Percentiles rank a stretch among this genome's conserved stretches.
phyloP scores from a whole-genome alignment of 2,888 invertebrate species.

The Tromatobia lineatoria region DNA sequence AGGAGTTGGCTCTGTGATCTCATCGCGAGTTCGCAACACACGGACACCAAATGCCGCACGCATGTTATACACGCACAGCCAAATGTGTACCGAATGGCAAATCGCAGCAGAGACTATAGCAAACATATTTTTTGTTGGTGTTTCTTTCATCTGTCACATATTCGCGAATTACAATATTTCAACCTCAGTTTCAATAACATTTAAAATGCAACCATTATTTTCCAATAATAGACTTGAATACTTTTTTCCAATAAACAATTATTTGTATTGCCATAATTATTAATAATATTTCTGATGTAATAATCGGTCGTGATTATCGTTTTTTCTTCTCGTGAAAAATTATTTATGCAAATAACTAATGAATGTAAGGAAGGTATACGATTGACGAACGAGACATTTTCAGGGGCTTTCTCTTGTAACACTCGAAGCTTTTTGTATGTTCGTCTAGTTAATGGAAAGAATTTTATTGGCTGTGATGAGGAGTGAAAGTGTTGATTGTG shows the following conservation, averaged over 20 bases:
- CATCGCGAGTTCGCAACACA: conserved; percentile 40
- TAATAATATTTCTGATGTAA: too few species aligned
- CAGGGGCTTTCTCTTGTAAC: conserved; percentile 62
- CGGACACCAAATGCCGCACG: neutral
- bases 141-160: neutral
- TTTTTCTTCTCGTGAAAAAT: too few species aligned
- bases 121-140: neutral
- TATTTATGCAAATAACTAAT: neutral
- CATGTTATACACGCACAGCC: neutral
- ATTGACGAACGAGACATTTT: conserved; percentile 49
- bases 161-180: neutral
- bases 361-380: neutral
- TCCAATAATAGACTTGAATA: too few species aligned
- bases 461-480: conserved; percentile 53
- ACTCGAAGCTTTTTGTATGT: conserved; percentile 20
- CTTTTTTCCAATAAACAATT: too few species aligned
- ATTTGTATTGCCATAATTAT: too few species aligned
- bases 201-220: neutral
- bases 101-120: neutral
- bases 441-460: conserved; percentile 20
- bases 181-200: neutral
- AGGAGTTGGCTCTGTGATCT: conserved; percentile 61
- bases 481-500: conserved; percentile 77
- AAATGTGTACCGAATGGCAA: neutral
- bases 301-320: too few species aligned